phyloP scores from a whole-genome alignment of 1,140 invertebrate species.

The Drosophila ohnishii region DNA sequence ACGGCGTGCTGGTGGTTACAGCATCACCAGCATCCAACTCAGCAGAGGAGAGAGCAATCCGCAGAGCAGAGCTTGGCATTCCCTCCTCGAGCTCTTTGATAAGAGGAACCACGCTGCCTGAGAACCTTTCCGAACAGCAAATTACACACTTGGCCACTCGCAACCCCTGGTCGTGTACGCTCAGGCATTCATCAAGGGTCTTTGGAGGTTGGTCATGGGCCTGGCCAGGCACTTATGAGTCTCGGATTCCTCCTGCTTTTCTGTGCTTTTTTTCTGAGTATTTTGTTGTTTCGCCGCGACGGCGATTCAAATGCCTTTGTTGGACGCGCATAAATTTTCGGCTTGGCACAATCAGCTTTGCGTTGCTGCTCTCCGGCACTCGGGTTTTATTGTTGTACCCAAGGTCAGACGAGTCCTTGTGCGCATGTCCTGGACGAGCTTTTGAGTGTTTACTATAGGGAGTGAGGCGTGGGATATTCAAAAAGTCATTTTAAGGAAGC shows the following conservation, averaged over 20 bases:
- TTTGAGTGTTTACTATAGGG: conserved; percentile 1
- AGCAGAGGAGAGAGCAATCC: conserved; percentile 21
- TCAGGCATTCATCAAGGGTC: conserved; percentile 68
- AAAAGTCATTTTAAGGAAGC: not conserved
- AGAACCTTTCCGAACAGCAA: conserved; percentile 66
- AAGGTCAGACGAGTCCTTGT: conserved; percentile 51
- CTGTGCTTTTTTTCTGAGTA: not conserved
- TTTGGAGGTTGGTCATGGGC: conserved; percentile 38
- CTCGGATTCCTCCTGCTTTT: conserved; percentile 33
- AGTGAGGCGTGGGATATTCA: conserved; percentile 4
- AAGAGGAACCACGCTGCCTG: conserved; percentile 55
- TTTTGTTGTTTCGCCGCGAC: conserved; percentile 6
- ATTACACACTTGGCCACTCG: conserved; percentile 58
- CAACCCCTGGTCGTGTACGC: conserved; percentile 51
- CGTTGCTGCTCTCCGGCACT: conserved; percentile 38
- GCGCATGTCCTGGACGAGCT: conserved; percentile 64
- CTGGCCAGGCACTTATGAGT: conserved; percentile 41
- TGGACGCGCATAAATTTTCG: conserved; percentile 39
- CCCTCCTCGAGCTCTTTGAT: conserved; percentile 45
- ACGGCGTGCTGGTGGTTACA: conserved; percentile 60
- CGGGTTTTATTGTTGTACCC: conserved; percentile 38
- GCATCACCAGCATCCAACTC: conserved; percentile 46
- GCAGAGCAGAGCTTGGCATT: conserved; percentile 4
- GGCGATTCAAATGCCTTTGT: conserved; percentile 41
- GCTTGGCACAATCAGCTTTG: conserved; percentile 58